Evolutionary conservation across 2,888 invertebrate species (phyloP).

Genomic region (Cataglyphis rosenhaueri): DNA sequence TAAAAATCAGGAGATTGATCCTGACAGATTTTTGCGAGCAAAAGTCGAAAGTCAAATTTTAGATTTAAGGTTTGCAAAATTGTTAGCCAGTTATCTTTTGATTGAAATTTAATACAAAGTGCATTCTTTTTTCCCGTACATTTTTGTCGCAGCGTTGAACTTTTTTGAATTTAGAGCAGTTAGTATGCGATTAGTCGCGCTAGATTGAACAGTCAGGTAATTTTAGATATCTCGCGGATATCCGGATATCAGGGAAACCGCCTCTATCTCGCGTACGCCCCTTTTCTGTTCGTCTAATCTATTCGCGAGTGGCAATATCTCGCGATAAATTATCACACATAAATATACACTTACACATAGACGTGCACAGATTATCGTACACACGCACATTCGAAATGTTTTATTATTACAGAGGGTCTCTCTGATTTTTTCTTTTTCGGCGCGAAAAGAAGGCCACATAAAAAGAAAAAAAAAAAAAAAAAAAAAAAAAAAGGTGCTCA

Average conservation of each 20-base stretch:
- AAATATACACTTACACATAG: not conserved
- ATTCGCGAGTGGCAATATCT: constrained; percentile 56
- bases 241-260: constrained; percentile 62
- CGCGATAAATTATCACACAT: constrained; percentile 14
- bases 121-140: not conserved
- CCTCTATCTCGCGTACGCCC: constrained; percentile 60
- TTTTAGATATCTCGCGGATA: constrained; percentile 46
- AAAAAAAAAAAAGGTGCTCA: constrained; percentile 14
- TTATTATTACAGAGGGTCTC: constrained; percentile 7
- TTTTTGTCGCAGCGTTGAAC: not conserved
- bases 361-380: not conserved
- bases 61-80: not conserved
- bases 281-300: constrained; percentile 57
- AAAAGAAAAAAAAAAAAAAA: no score
- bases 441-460: not conserved
- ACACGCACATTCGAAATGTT: not conserved
- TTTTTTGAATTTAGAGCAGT: not conserved
- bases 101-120: not conserved
- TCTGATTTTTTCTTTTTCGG: not conserved
- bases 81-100: not conserved
- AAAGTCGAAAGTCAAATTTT: not conserved
- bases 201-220: constrained; percentile 33
- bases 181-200: not conserved
- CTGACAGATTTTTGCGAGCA: not conserved
- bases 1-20: not conserved